Evolutionary conservation across 2,113 vertebrate species (phyloP), one percentile per base, ranked within the genome.

Genomic region (Lepisosteus osseus): DNA sequence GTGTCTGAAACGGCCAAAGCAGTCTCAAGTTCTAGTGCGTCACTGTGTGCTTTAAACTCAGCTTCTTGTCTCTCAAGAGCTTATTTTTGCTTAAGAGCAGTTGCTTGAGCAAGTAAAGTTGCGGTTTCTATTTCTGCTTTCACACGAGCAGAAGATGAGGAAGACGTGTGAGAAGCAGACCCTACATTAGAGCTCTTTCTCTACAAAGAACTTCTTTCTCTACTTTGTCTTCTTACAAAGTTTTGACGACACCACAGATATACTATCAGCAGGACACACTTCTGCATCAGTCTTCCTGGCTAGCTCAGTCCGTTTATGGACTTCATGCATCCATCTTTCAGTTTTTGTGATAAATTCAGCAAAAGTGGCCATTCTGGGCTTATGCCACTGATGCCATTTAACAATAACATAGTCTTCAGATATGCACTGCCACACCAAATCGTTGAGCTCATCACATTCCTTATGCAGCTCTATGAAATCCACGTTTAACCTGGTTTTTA

Each of bases 51-150:
- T 43, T 55, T 73, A 43, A 73, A 59, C 54, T 68, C 56, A 43
- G 61, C 65, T 68, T 68, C 72, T 73, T 66, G 41, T 13, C 55
- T 7, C 44, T 73, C 47, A 8, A 68, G 9, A 13, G 29, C 65
- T 42, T 74, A 57, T 40, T 74, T 74, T 17, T 57, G 68, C 54
- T 72, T 72, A 13, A 72, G 7, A 13, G 47, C 54, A 15, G 45
- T 51, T 74, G 64, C 65, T 44, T 69, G 54, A 6, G 72, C 65
- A 44, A 74, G 6, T 29, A 74, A 55, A 45, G 54, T 66, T 14
- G 72, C 54, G 14, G 11, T 57, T 42, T 61, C 54, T 59, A 55
- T 40, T 42, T 73, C 55, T 55, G 61, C 68, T 44, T 43, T 70
- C 15, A 70, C 40, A 51, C 55, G 40, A 44, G 68, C 55, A 6